Evolutionary conservation across 2,888 invertebrate species (phyloP).

Genomic region (Caenorhabditis sp.): DNA sequence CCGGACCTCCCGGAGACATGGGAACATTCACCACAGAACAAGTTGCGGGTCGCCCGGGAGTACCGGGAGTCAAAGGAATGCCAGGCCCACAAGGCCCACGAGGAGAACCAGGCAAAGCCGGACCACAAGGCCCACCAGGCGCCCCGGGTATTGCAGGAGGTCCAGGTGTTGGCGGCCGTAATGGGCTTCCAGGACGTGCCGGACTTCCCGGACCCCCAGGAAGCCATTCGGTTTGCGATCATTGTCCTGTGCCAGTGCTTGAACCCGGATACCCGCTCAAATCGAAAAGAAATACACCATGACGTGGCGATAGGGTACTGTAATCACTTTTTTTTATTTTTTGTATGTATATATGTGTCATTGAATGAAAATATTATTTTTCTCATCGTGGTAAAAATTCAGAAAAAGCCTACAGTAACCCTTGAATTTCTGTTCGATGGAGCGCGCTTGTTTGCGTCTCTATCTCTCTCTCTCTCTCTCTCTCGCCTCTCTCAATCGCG

Average conservation of each 20-base stretch:
- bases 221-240: constrained; percentile 30
- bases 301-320: background rate
- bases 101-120: constrained; percentile 25
- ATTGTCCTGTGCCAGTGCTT: constrained; percentile 35
- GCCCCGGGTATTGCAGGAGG: constrained; percentile 31
- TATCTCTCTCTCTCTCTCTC: too few species aligned
- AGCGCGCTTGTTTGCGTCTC: too few species aligned
- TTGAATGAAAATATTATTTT: too few species aligned
- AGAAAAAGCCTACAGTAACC: too few species aligned
- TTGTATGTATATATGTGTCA: too few species aligned
- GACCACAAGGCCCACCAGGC: constrained; percentile 35
- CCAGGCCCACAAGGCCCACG: constrained; percentile 31
- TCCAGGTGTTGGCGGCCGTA: constrained; percentile 25
- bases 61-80: constrained; percentile 21
- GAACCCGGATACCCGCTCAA: constrained; percentile 26
- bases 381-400: too few species aligned
- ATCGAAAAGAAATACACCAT: background rate
- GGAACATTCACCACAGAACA: constrained; percentile 14
- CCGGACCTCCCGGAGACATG: constrained; percentile 18
- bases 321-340: too few species aligned
- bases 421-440: too few species aligned
- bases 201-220: constrained; percentile 33
- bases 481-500: too few species aligned
- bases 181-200: constrained; percentile 31
- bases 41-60: constrained; percentile 31